phyloP scores from a whole-genome alignment of 2,113 vertebrate species.

The Sturnus vulgaris region DNA sequence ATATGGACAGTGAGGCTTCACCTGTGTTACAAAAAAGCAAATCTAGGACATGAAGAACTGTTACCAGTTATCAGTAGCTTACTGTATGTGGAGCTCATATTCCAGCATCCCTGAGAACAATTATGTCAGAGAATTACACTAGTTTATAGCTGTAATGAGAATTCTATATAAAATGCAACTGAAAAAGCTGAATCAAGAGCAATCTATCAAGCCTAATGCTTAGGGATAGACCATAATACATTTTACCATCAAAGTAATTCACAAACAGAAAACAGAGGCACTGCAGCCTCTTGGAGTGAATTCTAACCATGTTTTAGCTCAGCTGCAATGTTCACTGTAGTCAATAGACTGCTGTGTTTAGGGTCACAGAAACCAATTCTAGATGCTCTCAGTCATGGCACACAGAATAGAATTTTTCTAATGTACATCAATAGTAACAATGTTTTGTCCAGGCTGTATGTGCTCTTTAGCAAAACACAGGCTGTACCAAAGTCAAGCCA shows the following conservation, averaged over 20 bases:
- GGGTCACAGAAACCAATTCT: background rate
- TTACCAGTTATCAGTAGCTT: background rate
- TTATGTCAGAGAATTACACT: background rate
- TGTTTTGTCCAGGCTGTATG: background rate
- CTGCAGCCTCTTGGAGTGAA: background rate
- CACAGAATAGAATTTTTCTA: background rate
- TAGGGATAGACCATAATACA: background rate
- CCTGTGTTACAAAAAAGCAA: background rate
- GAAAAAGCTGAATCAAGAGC: background rate
- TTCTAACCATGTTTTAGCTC: background rate
- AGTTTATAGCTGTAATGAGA: background rate
- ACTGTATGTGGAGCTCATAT: background rate
- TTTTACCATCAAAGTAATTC: background rate
- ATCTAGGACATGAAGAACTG: background rate
- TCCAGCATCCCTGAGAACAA: background rate
- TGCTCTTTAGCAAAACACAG: background rate
- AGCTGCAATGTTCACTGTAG: background rate
- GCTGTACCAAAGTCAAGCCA: background rate
- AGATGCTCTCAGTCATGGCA: background rate
- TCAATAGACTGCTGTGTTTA: background rate
- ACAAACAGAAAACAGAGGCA: background rate
- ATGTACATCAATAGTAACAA: background rate
- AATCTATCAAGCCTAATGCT: background rate
- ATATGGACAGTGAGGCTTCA: background rate
- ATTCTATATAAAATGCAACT: background rate